phyloP scores from a whole-genome alignment of 2,113 vertebrate genomes.

The Trogon surrucura region DNA sequence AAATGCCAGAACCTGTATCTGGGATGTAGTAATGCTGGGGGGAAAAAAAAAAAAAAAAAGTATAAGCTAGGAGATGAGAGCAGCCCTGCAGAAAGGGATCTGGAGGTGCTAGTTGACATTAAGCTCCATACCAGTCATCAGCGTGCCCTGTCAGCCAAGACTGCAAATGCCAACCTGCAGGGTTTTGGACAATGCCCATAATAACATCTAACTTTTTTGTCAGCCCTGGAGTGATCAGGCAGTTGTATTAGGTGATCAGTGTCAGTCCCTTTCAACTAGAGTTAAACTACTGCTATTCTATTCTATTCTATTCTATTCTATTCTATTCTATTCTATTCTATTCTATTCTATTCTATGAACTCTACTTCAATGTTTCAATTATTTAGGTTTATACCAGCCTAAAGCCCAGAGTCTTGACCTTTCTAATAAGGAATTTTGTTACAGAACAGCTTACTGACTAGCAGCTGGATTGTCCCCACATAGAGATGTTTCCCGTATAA shows the following conservation, averaged over 20 bases:
- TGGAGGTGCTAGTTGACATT: not conserved
- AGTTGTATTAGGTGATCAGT: not conserved
- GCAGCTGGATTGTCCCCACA: not conserved
- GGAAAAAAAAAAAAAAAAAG: not conserved
- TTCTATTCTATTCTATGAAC: not conserved
- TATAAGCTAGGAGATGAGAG: not conserved
- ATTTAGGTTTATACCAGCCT: not conserved
- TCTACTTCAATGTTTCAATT: not conserved
- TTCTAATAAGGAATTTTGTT: not conserved
- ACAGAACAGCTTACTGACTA: not conserved
- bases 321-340: not conserved
- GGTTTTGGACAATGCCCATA: not conserved
- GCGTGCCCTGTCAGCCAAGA: not conserved
- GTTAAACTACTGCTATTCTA: not conserved
- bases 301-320: not conserved
- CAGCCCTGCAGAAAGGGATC: not conserved
- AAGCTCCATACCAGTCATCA: not conserved
- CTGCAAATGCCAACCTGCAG: not conserved
- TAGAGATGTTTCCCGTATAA: not conserved
- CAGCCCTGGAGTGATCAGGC: not conserved
- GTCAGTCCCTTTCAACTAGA: not conserved
- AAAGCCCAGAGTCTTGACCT: not conserved
- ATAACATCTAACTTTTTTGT: not conserved
- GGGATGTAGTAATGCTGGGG: accelerated
- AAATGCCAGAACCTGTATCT: not conserved